A percentile compares a stretch with the other conserved stretches of the same genome.
phyloP scores from a whole-genome alignment of 2,888 invertebrate species.

The Lepetodrilus schrolli region DNA sequence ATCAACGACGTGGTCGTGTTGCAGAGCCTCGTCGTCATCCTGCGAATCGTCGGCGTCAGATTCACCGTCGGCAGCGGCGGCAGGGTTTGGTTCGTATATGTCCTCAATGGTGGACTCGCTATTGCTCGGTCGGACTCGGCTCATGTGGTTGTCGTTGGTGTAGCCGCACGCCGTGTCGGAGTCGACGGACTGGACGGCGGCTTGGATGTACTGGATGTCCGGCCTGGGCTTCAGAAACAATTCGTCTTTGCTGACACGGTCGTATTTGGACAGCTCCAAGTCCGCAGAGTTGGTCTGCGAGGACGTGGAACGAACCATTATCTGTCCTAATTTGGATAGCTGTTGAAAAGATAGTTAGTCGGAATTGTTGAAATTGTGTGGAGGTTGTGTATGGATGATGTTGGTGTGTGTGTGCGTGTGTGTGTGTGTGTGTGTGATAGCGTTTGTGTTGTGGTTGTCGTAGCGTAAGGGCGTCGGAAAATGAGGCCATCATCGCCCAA shows the following conservation, averaged over 20 bases:
- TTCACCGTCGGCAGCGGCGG: neutral
- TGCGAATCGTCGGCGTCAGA: neutral
- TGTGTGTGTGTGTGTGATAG: too few species aligned
- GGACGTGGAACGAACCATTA: neutral
- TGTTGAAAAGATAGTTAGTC: too few species aligned
- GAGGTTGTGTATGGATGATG: too few species aligned
- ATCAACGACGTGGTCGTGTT: neutral
- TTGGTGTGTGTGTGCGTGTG: too few species aligned
- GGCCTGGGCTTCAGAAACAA: neutral
- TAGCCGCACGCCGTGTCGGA: neutral
- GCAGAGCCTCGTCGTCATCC: neutral
- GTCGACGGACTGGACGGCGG: neutral
- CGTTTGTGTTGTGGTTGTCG: too few species aligned
- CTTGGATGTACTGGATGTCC: conserved; percentile 18
- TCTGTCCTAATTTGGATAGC: neutral
- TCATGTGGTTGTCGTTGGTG: conserved; percentile 13
- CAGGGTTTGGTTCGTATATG: neutral
- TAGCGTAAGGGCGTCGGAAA: too few species aligned
- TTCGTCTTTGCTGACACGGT: neutral
- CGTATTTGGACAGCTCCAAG: neutral
- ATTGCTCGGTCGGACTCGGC: neutral
- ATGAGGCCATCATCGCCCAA: too few species aligned
- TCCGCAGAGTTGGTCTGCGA: neutral
- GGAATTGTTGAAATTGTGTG: too few species aligned
- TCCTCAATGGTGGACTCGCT: conserved; percentile 10